Conservation (phyloP, 2,888 invertebrate genomes). For the Catocala sponsa region DNA sequence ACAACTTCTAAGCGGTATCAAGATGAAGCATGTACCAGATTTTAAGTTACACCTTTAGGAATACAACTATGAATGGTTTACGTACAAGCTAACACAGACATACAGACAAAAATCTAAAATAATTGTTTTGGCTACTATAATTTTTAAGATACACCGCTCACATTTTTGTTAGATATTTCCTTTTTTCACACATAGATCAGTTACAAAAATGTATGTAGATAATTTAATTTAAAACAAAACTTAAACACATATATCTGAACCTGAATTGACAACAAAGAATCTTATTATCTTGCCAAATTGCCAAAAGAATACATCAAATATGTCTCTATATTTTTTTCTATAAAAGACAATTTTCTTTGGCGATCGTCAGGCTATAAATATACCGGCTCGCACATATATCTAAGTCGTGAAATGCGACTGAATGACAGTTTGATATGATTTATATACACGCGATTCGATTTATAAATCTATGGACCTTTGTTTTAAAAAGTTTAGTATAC, state of each 20-base stretch:
- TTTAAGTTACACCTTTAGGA: too few relatives aligned
- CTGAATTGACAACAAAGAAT: not conserved
- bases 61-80: too few relatives aligned
- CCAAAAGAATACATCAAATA: constrained; percentile 15
- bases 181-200: too few relatives aligned
- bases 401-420: constrained; percentile 67
- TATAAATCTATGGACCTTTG: constrained; percentile 39
- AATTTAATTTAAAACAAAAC: too few relatives aligned
- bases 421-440: constrained; percentile 71
- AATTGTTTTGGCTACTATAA: too few relatives aligned
- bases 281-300: constrained; percentile 8
- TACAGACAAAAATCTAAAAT: too few relatives aligned
- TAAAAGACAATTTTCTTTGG: constrained; percentile 52
- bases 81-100: too few relatives aligned
- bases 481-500: constrained; percentile 27
- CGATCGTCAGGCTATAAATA: constrained; percentile 69
- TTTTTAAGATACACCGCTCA: too few relatives aligned
- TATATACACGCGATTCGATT: constrained; percentile 60
- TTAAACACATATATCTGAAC: not conserved
- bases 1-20: too few relatives aligned
- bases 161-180: too few relatives aligned
- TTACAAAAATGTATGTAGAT: too few relatives aligned
- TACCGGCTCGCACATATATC: constrained; percentile 66
- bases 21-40: too few relatives aligned
- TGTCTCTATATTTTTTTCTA: constrained; percentile 9